Base-by-base conservation (phyloP, 2,797 vertebrate genomes). In the Hoplostethus mediterraneus region DNA sequence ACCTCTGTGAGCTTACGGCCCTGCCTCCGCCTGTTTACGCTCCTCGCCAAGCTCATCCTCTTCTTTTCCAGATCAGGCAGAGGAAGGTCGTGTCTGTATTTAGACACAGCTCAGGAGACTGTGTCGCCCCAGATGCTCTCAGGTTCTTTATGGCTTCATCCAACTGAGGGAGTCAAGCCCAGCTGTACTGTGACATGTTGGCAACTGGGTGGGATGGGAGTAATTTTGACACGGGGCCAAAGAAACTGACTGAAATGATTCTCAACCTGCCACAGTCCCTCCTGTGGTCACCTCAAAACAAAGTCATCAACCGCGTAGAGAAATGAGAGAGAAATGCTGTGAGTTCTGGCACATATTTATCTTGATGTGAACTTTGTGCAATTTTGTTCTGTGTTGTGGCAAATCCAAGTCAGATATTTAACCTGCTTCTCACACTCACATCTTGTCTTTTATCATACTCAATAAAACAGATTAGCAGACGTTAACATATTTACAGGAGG, bases 51-150 rank as follows among this genome's bases (percentile, higher is more conserved):
- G 70, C 45, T 65, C 67, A 33, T 58, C 64, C 79, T 81, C 81
- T 71, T 70, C 64, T 28, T 70, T 21, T 42, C 40, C 4, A 13
- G 11, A 25, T 64, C 75, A 71, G 60, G 57, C 55, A 51, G 73
- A 83, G 73, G 62, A 87, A 86, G 76, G 83, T 86, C 80, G 55
- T 3, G 55, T 76, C 80, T 76, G 78, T 71, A 79, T 90, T 89
- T 84, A 71, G 79, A 85, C 54, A 49, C 68, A 51, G 77, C 69
- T 73, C 73, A 62, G 36, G 77, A 75, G 80, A 69, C 54, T 6
- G 28, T 38, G 64, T 48, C 5, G 3, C 44, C 68, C 63, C 63
- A 68, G 81, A 73, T 81, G 76, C 69, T 79, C 52, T 83, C 63
- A 44, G 73, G 51, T 70, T 81, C 53, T 71, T 38, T 62, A 47